Conservation (phyloP, 1,140 invertebrate genomes). For the Catajapyx aquilonaris region DNA sequence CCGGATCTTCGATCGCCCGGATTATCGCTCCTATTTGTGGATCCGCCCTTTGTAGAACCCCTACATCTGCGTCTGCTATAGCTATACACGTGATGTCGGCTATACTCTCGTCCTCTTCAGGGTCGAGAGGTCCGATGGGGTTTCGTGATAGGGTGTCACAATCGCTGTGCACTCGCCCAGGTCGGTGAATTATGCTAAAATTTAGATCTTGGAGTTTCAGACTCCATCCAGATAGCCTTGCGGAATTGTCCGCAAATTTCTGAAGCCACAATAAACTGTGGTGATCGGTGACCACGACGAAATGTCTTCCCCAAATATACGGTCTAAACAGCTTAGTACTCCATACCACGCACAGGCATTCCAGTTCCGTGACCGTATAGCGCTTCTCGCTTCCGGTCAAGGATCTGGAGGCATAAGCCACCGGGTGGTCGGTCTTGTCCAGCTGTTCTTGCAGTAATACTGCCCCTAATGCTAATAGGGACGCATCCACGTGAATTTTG, state of each 20-base stretch:
- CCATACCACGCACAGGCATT: constrained; percentile 8
- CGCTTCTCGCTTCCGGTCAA: constrained; percentile 5
- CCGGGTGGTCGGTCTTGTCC: not conserved
- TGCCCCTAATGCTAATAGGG: not conserved
- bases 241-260: too few relatives aligned
- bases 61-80: not conserved
- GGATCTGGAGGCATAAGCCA: constrained; percentile 1
- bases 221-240: too few relatives aligned
- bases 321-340: constrained; percentile 10
- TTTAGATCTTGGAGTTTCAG: constrained; percentile 10
- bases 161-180: constrained; percentile 10
- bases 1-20: not conserved
- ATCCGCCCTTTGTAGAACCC: not conserved
- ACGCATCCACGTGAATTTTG: not conserved
- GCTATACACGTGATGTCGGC: not conserved
- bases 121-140: not conserved
- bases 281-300: constrained; percentile 14
- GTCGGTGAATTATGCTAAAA: constrained; percentile 8
- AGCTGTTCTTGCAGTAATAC: constrained; percentile 1
- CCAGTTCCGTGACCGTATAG: constrained; percentile 6
- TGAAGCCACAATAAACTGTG: constrained; percentile 10
- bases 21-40: not conserved
- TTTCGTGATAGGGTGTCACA: constrained; percentile 11
- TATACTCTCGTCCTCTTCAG: not conserved
- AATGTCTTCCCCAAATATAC: constrained; percentile 10